Percentiles rank a stretch among this genome's conserved stretches.
Conservation (phyloP, 2,797 vertebrate species). For the Phoeniculus purpureus region DNA sequence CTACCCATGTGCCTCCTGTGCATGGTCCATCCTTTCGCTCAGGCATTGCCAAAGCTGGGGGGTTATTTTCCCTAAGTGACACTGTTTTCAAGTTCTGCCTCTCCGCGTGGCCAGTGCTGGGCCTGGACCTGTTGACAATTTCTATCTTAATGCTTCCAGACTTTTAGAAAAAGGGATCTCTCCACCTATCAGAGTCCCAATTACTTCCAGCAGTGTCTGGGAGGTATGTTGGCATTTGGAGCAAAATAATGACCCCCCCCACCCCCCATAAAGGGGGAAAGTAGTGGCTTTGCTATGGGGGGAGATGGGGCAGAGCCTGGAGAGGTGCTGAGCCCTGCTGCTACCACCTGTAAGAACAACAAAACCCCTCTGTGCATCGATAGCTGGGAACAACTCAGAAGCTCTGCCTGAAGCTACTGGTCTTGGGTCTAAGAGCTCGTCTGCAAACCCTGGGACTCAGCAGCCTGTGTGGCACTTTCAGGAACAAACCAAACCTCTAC, state of each 20-base stretch:
- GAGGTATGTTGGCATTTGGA: neutral
- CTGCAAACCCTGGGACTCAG: neutral
- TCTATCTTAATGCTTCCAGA: slow-evolving; percentile 33
- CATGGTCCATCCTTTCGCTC: neutral
- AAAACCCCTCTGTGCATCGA: neutral
- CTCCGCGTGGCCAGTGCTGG: neutral
- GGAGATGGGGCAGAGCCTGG: neutral
- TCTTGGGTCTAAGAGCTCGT: neutral
- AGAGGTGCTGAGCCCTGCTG: neutral
- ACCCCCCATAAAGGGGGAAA: neutral
- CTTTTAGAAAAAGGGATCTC: slow-evolving; percentile 22
- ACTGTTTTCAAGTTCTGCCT: neutral
- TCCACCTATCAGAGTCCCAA: neutral
- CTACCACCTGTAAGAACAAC: neutral
- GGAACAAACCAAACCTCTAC: neutral
- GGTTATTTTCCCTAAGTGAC: neutral
- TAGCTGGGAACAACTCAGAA: neutral
- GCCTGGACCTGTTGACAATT: slow-evolving; percentile 25
- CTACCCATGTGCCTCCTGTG: neutral
- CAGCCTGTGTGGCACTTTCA: rapidly evolving
- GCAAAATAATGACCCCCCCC: neutral
- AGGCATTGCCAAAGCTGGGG: neutral
- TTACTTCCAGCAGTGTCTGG: neutral
- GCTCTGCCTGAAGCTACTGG: neutral
- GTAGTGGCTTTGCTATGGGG: neutral